A percentile compares a stretch with the other conserved stretches of the same genome.
Conservation (phyloP, 1,140 invertebrate species). For the Cheumatopsyche charites region DNA sequence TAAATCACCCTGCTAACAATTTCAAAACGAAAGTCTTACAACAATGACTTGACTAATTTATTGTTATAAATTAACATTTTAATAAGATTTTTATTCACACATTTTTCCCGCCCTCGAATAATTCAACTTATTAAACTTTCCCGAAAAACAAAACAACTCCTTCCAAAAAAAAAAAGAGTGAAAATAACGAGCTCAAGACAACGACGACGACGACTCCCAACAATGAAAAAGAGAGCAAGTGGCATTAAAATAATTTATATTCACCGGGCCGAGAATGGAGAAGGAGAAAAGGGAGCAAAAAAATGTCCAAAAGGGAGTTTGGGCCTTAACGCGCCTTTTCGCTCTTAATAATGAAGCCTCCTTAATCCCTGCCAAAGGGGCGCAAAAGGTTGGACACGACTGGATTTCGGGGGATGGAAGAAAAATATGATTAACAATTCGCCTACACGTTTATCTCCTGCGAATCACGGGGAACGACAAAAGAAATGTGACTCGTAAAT, state of each 20-base stretch:
- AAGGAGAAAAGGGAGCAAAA: not conserved
- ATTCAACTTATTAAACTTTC: constrained; percentile 24
- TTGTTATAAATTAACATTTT: too few species aligned
- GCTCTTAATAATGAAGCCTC: constrained; percentile 39
- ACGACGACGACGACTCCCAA: not conserved
- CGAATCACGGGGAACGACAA: constrained; percentile 47
- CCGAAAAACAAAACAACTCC: too few species aligned
- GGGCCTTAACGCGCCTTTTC: constrained; percentile 23
- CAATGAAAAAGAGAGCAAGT: constrained; percentile 22
- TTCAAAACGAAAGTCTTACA: too few species aligned
- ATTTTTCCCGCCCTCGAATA: not conserved
- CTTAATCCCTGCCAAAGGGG: constrained; percentile 26
- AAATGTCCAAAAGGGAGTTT: too few species aligned
- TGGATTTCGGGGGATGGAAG: not conserved
- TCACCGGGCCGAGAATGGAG: constrained; percentile 5
- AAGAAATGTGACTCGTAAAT: constrained; percentile 50
- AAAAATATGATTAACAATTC: constrained; percentile 48
- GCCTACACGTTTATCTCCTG: constrained; percentile 47
- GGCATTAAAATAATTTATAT: constrained; percentile 35
- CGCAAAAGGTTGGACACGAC: not conserved
- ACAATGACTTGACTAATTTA: too few species aligned
- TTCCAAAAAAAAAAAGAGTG: not conserved
- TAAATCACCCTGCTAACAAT: too few species aligned
- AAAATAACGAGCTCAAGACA: constrained; percentile 14
- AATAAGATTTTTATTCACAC: too few species aligned